Base-by-base conservation (phyloP, 2,797 vertebrate species). In the Syndactyla subalaris region DNA sequence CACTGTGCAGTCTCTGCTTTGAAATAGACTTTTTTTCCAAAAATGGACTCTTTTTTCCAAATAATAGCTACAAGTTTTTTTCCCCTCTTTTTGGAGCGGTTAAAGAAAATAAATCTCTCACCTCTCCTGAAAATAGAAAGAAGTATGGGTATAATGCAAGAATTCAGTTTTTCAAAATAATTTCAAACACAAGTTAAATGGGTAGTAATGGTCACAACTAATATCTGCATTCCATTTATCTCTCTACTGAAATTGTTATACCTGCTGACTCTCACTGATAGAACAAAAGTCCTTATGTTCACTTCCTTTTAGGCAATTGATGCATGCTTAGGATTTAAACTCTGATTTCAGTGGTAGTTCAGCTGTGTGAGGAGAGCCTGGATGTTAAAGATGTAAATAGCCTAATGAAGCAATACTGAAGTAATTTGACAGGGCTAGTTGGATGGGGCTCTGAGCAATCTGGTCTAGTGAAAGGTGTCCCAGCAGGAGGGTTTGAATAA, bases 191-290 rank as follows among this genome's bases (percentile, higher is more conserved):
- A 76, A 82, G 9, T 84, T 74, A 77, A 14, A 55, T 24, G 39
- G 58, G 32, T 41, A 62, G 24, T 21, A 61, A 80, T 14, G 46
- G 19, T 91, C 75, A 65, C 27, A 75, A 10, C 30, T 62, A 45
- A 32, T 45, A 46, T 58, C 32, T 72, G 26, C 58, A 82, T 66
- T 85, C 22, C 23, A 22, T 55, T 76, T 83, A 12, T 51, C 22
- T 83, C 36, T 67, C 61, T 39, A 3, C 9, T n/a, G 55, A 85
- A 89, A 66, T 34, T 17, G 6, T 76, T 78, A 3, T 26, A 62
- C 30, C 20, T 70, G 55, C 24, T 3, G 3, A 73, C 18, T 6
- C 2, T 0, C 24, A 36, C 20, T 14, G 54, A 70, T 1, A 79
- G 55, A 73, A 8, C 0, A 4, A 29, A 91, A 65, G 39, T 73